These are phyloP conservation scores for Drosophila parthenogenetica DNA, from an alignment of 2,888 invertebrate species.

Conservation along the genomic window DNA sequence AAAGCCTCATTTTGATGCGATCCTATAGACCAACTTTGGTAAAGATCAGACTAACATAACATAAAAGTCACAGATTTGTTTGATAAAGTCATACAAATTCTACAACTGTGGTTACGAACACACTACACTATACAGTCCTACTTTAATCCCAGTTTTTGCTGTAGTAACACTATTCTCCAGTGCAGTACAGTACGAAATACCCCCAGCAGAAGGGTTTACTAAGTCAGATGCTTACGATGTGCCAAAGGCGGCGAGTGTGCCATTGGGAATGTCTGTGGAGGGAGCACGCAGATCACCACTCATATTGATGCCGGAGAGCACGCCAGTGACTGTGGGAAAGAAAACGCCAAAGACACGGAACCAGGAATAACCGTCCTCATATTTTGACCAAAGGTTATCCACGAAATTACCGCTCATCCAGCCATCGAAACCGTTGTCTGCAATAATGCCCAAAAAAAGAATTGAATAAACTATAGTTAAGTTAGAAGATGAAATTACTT, in stretches of 20 bases:
- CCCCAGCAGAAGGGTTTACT: no score
- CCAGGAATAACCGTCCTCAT: conserved; percentile 93
- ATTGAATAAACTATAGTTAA: background rate
- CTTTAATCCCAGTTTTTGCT: no score
- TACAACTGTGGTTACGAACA: no score
- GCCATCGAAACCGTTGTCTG: conserved; percentile 93
- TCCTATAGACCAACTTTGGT: no score
- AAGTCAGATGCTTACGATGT: conserved; percentile 88
- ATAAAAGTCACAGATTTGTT: no score
- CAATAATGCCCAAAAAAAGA: conserved; percentile 28
- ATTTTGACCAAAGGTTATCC: conserved; percentile 93
- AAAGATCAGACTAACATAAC: no score
- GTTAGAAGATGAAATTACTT: conserved; percentile 47
- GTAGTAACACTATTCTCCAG: no score
- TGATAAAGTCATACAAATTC: no score
- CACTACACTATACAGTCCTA: no score
- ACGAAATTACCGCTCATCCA: conserved; percentile 92
- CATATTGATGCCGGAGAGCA: conserved; percentile 99
- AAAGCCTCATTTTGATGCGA: no score
- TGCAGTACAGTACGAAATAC: no score
- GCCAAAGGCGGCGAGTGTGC: conserved; percentile 95
- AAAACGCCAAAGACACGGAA: conserved; percentile 98
- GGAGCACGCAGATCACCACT: conserved; percentile 97
- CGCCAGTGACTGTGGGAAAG: conserved; percentile 98
- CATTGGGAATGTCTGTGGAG: conserved; percentile 96